A percentile compares a stretch with the other conserved stretches of the same genome.
phyloP scores from a whole-genome alignment of 1,140 invertebrate genomes.

The Cotesia glomerata region DNA sequence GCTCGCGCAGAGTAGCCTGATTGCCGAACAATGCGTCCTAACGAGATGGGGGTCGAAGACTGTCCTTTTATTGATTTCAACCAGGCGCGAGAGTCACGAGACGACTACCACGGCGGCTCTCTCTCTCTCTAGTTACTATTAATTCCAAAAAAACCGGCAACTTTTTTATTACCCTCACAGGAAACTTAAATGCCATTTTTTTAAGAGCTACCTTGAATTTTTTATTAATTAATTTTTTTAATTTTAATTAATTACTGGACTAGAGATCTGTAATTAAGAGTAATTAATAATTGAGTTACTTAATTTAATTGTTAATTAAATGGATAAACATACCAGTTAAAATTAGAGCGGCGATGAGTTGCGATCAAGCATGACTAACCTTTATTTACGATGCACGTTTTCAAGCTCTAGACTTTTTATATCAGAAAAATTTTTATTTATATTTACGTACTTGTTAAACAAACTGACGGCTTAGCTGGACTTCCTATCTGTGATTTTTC shows the following conservation, averaged over 20 bases:
- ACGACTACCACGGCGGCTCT: conserved; percentile 18
- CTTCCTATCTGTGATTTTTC: too few species aligned
- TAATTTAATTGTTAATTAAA: not conserved
- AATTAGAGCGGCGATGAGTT: not conserved
- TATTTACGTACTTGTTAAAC: not conserved
- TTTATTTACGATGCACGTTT: conserved; percentile 7
- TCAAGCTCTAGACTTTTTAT: not conserved
- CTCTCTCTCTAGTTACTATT: not conserved
- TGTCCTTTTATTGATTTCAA: conserved; percentile 47
- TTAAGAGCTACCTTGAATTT: too few species aligned
- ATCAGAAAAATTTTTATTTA: not conserved
- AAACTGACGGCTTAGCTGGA: too few species aligned
- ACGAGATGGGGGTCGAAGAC: conserved; percentile 45
- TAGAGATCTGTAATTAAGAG: too few species aligned
- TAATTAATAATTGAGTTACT: too few species aligned
- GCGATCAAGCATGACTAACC: conserved; percentile 24
- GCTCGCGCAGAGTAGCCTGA: conserved; percentile 38
- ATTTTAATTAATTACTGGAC: too few species aligned
- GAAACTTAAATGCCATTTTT: too few species aligned
- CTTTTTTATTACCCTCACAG: not conserved
- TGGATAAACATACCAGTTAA: not conserved
- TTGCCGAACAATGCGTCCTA: conserved; percentile 47
- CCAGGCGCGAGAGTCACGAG: conserved; percentile 34
- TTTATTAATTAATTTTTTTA: too few species aligned
- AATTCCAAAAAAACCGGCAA: not conserved